Evolutionary conservation across 2,113 vertebrate genomes (phyloP).

Genomic region (Aythya baeri): DNA sequence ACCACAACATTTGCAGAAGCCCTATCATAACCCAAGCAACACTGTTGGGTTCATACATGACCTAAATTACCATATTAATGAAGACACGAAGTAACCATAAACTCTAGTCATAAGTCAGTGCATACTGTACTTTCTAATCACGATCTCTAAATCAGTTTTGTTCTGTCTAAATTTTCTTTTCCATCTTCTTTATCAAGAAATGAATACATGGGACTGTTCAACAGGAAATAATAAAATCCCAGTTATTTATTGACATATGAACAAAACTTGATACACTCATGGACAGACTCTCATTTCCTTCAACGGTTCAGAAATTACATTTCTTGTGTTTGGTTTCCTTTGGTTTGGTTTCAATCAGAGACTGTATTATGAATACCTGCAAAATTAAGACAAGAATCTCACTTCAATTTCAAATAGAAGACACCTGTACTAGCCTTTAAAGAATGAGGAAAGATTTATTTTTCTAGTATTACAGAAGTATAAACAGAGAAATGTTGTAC

Average conservation of each 20-base stretch:
- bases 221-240: background rate
- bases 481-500: background rate
- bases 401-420: background rate
- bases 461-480: background rate
- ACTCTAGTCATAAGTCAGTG: background rate
- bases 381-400: background rate
- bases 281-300: background rate
- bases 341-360: background rate
- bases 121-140: background rate
- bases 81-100: background rate
- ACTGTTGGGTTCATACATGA: background rate
- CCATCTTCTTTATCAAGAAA: slow-evolving; percentile 18
- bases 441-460: background rate
- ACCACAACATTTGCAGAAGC: background rate
- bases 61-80: background rate
- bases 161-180: background rate
- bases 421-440: background rate
- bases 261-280: background rate
- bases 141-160: background rate
- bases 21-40: background rate
- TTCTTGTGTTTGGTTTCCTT: background rate
- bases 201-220: background rate
- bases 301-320: background rate
- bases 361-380: background rate
- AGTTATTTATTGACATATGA: background rate